phyloP scores from a whole-genome alignment of 2,888 invertebrate species.

The Papilio gigon region DNA sequence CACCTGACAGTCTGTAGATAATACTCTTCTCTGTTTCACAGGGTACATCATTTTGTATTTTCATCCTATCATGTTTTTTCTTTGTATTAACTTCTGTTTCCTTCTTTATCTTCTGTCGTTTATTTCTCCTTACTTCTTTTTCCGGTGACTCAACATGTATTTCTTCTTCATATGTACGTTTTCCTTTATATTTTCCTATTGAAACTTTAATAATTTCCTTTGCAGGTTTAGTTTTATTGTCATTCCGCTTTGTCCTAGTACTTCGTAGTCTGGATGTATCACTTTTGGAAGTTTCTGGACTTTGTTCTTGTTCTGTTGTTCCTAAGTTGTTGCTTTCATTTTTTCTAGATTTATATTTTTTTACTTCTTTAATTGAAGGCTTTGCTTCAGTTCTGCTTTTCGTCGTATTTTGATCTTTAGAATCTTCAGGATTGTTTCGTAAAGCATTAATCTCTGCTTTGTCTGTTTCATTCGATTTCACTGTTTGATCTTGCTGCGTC shows the following conservation, averaged over 20 bases:
- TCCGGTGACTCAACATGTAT: slow-evolving; percentile 46
- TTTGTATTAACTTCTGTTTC: slow-evolving; percentile 42
- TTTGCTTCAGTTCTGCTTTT: slow-evolving; percentile 12
- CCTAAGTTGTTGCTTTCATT: not conserved
- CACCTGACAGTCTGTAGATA: slow-evolving; percentile 63
- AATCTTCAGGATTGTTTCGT: not conserved
- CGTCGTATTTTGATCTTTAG: slow-evolving; percentile 5
- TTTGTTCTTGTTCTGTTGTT: slow-evolving; percentile 11
- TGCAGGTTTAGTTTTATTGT: slow-evolving; percentile 7
- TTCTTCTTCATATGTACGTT: slow-evolving; percentile 24
- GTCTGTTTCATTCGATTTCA: not conserved
- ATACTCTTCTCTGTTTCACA: slow-evolving; percentile 58
- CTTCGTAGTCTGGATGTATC: slow-evolving; percentile 2
- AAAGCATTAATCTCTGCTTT: not conserved
- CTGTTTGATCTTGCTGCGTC: slow-evolving; percentile 33
- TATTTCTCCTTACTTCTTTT: slow-evolving; percentile 61
- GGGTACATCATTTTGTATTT: slow-evolving; percentile 36
- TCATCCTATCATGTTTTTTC: slow-evolving; percentile 25
- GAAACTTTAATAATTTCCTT: slow-evolving; percentile 11
- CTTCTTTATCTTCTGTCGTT: slow-evolving; percentile 53
- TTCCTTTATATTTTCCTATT: slow-evolving; percentile 21
- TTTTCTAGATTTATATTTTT: not conserved
- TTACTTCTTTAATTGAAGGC: not conserved
- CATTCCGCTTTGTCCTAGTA: slow-evolving; percentile 20
- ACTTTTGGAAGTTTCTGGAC: not conserved